Evolutionary conservation across 2,113 vertebrate species (phyloP).

Genomic region (Accipiter virgatus): DNA sequence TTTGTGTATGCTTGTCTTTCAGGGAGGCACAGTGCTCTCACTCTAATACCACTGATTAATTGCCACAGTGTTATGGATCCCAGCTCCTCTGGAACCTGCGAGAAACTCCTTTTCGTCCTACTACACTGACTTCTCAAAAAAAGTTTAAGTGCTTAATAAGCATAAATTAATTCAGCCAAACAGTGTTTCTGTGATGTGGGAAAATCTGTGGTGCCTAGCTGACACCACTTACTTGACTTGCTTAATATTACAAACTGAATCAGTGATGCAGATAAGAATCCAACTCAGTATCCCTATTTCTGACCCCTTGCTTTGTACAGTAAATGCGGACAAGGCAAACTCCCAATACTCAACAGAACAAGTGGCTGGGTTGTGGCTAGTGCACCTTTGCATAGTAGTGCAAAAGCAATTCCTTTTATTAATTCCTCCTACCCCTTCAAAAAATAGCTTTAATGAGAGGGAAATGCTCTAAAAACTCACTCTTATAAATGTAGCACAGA

Average conservation of each 20-base stretch:
- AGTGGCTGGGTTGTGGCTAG: neutral
- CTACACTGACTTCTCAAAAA: neutral
- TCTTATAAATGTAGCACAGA: neutral
- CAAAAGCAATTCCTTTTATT: neutral
- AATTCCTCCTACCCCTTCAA: neutral
- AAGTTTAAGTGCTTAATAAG: conserved; percentile 25
- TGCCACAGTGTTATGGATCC: neutral
- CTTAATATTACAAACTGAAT: neutral
- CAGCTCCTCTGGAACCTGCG: neutral
- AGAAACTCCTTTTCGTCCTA: neutral
- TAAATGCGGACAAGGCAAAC: neutral
- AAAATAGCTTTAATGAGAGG: neutral
- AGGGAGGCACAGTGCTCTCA: conserved; percentile 18
- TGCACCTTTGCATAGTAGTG: neutral
- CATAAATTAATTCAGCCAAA: conserved; percentile 50
- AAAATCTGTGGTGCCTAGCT: conserved; percentile 7
- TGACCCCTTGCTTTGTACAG: neutral
- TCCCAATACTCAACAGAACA: neutral
- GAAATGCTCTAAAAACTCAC: fast-evolving
- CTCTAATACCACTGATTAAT: neutral
- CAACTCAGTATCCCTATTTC: neutral
- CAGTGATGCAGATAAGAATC: conserved; percentile 1
- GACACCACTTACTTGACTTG: conserved; percentile 7
- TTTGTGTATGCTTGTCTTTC: conserved; percentile 55
- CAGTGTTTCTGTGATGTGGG: conserved; percentile 38